A percentile compares a stretch with the other conserved stretches of the same genome.
Conservation (phyloP, 2,888 invertebrate species). For the Thymelicus acteon region DNA sequence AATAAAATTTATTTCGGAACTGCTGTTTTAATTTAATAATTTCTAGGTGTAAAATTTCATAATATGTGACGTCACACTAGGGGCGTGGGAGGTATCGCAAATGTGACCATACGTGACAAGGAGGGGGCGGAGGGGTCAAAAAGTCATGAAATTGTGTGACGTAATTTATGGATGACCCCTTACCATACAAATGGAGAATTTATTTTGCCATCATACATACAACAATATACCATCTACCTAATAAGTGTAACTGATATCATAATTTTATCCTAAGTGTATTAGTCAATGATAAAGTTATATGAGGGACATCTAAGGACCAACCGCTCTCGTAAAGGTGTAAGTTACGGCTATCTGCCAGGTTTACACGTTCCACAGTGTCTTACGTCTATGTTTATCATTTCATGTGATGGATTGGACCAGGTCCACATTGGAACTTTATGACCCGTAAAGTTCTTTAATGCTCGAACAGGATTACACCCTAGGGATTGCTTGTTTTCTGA, state of each 20-base stretch:
- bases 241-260: background rate
- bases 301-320: slow-evolving; percentile 4
- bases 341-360: slow-evolving; percentile 8
- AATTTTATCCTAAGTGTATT: slow-evolving; percentile 3
- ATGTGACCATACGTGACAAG: no score
- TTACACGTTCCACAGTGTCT: slow-evolving; percentile 8
- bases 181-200: no score
- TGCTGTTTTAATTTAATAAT: no score
- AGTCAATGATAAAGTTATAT: slow-evolving; percentile 3
- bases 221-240: background rate
- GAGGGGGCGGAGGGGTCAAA: no score
- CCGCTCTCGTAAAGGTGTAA: slow-evolving; percentile 10
- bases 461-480: background rate
- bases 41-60: no score
- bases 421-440: background rate
- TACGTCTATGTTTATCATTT: slow-evolving; percentile 12
- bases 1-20: no score
- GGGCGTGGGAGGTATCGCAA: no score
- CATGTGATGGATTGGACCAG: slow-evolving; percentile 21
- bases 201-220: no score
- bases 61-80: no score
- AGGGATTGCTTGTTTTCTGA: background rate
- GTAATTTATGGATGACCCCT: no score
- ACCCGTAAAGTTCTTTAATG: slow-evolving; percentile 19
- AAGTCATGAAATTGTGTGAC: no score